Conservation (phyloP, 2,888 invertebrate genomes). For the Nezara viridula region DNA sequence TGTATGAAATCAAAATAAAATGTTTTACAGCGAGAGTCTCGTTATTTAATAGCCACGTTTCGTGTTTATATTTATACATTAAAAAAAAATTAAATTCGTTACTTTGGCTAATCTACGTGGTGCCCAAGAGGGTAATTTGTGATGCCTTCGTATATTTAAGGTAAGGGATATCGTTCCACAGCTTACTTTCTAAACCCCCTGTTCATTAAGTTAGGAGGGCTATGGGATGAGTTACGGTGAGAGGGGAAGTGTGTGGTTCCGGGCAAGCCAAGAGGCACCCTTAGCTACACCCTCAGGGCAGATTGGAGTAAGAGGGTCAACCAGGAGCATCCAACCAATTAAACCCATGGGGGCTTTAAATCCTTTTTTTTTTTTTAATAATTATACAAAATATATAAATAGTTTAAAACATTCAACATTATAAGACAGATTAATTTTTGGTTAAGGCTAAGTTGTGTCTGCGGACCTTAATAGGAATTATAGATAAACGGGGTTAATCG, state of each 20-base stretch:
- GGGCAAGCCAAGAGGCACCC: not conserved
- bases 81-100: not conserved
- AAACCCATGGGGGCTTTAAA: not conserved
- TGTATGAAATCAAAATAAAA: too few relatives aligned
- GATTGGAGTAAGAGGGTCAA: not conserved
- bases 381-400: too few relatives aligned
- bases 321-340: not conserved
- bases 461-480: too few relatives aligned
- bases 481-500: too few relatives aligned
- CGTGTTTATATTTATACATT: too few relatives aligned
- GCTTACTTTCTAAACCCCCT: conserved; percentile 44
- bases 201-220: conserved; percentile 46
- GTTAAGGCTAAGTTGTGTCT: too few relatives aligned
- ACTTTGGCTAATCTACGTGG: not conserved
- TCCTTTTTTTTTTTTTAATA: too few relatives aligned
- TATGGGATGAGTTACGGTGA: conserved; percentile 5
- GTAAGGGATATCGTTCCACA: not conserved
- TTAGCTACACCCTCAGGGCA: not conserved
- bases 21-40: too few relatives aligned
- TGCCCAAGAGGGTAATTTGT: not conserved
- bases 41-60: too few relatives aligned
- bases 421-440: too few relatives aligned
- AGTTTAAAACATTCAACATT: too few relatives aligned
- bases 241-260: not conserved
- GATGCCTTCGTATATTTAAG: not conserved